phyloP scores from a whole-genome alignment of 1,140 invertebrate species.

The Formica exsecta region DNA sequence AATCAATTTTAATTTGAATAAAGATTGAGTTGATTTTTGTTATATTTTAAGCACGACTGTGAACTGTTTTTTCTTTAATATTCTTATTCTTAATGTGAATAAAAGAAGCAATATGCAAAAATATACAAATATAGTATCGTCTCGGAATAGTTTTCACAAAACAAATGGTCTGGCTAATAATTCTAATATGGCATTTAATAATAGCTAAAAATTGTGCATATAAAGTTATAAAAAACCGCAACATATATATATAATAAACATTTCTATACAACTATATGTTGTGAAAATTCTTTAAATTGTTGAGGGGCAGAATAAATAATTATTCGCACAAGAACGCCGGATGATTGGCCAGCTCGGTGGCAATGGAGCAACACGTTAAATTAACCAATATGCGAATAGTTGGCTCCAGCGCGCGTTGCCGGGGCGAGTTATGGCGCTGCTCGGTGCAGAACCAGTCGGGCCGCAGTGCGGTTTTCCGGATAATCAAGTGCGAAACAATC shows the following conservation, averaged over 20 bases:
- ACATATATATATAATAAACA: neutral
- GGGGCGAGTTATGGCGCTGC: conserved; percentile 69
- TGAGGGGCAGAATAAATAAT: conserved; percentile 58
- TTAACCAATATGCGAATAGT: conserved; percentile 76
- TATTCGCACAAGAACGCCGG: conserved; percentile 35
- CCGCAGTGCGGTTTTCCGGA: conserved; percentile 78
- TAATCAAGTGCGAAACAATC: conserved; percentile 80
- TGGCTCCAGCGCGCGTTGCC: conserved; percentile 53
- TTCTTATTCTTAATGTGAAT: neutral
- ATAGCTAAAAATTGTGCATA: neutral
- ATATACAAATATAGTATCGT: neutral
- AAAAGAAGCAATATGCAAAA: neutral
- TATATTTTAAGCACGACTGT: neutral
- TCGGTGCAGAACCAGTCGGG: conserved; percentile 63
- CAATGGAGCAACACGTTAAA: conserved; percentile 72
- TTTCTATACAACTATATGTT: neutral
- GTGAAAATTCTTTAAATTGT: conserved; percentile 39
- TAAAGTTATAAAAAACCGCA: conserved; percentile 51
- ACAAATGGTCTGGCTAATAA: neutral
- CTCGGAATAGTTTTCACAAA: neutral
- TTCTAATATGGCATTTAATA: neutral
- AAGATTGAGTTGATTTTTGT: conserved; percentile 47
- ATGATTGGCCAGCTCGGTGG: conserved; percentile 30
- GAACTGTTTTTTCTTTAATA: neutral
- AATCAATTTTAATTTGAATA: conserved; percentile 8